Evolutionary conservation across 2,113 vertebrate species (phyloP).

Genomic region (Symphodus melops): DNA sequence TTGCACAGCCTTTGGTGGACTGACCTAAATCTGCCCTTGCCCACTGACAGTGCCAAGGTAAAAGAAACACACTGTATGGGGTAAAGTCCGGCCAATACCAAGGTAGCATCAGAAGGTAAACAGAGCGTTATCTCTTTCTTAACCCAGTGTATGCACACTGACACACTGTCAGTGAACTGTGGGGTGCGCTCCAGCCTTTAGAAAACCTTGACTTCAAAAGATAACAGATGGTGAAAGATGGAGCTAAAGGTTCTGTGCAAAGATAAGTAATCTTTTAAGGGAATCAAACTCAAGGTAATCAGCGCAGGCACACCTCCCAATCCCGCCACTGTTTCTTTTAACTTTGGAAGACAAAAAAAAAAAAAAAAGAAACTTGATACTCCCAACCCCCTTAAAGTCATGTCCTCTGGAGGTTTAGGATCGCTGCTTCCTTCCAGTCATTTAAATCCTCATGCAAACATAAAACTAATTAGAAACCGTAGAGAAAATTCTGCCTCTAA

Average conservation of each 20-base stretch:
- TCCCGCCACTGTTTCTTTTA: background rate
- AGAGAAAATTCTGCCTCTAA: conserved; percentile 59
- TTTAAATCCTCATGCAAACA: conserved; percentile 75
- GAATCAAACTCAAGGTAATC: background rate
- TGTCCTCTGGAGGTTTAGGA: conserved; percentile 55
- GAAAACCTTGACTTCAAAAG: conserved; percentile 60
- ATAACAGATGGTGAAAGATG: conserved; percentile 56
- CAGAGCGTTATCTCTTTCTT: conserved; percentile 74
- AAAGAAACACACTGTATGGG: conserved; percentile 60
- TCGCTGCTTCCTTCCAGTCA: conserved; percentile 75
- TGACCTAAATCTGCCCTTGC: conserved; percentile 54
- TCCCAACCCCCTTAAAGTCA: background rate
- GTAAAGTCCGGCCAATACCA: conserved; percentile 62
- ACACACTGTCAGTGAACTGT: conserved; percentile 45
- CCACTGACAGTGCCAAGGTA: conserved; percentile 61
- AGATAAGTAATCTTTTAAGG: conserved; percentile 30
- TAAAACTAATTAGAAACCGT: conserved; percentile 70
- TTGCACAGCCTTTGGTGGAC: conserved; percentile 45
- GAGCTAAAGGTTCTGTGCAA: conserved; percentile 18
- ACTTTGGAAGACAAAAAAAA: background rate
- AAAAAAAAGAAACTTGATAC: conserved; percentile 5
- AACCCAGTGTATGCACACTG: conserved; percentile 57
- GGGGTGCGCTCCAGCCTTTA: conserved; percentile 54
- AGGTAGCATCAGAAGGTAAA: conserved; percentile 67
- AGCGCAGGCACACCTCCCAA: background rate